Percentiles rank a stretch among this genome's conserved stretches.
Conservation (phyloP, 2,113 vertebrate species). For the Macaca mulatta region DNA sequence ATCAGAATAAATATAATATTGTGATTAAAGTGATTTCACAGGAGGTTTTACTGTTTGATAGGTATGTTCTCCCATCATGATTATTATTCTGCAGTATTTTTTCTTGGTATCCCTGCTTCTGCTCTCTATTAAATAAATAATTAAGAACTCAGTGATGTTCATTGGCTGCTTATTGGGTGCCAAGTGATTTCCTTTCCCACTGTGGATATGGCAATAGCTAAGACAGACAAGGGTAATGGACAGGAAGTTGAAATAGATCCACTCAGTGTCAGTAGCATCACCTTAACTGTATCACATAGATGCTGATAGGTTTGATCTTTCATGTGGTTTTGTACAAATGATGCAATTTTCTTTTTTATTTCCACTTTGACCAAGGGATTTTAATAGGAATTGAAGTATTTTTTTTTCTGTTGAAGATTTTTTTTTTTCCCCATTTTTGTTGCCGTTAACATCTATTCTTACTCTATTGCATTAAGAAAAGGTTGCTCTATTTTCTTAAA, state of each 20-base stretch:
- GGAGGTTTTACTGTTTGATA: not conserved
- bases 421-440: not conserved
- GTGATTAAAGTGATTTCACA: not conserved
- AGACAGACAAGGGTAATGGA: not conserved
- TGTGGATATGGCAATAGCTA: not conserved
- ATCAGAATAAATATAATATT: not conserved
- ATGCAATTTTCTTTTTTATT: not conserved
- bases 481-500: not conserved
- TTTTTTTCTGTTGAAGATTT: not conserved
- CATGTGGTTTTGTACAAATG: not conserved
- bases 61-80: not conserved
- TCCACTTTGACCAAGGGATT: not conserved
- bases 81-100: not conserved
- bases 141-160: not conserved
- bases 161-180: not conserved
- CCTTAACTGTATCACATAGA: not conserved
- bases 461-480: not conserved
- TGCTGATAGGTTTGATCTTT: not conserved
- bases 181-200: not conserved
- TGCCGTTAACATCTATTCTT: not conserved
- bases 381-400: not conserved
- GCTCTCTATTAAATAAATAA: not conserved
- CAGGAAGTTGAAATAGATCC: not conserved
- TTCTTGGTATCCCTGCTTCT: not conserved
- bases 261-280: not conserved